phyloP scores from a whole-genome alignment of 64 coral and sea anemone genomes.

The Anthopleura sola region DNA sequence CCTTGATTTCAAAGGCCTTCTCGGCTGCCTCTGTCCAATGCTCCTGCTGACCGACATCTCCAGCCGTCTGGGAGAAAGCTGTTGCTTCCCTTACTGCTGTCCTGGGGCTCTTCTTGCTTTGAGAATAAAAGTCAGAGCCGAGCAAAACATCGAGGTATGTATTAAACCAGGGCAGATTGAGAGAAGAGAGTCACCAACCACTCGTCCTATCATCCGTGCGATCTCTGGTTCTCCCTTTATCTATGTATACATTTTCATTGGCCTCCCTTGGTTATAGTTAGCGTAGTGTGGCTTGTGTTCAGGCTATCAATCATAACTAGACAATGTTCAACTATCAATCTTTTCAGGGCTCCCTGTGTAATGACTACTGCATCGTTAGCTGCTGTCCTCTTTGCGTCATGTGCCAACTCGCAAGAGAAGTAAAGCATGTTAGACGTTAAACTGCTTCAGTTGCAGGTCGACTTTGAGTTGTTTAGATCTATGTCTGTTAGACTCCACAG shows the following conservation, averaged over 20 bases:
- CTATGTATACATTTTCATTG: neutral
- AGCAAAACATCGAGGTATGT: slow-evolving; percentile 58
- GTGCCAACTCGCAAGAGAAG: slow-evolving; percentile 82
- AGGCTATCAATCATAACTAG: too few relatives aligned
- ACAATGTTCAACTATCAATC: too few relatives aligned
- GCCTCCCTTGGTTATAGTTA: too few relatives aligned
- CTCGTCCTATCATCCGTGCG: too few relatives aligned
- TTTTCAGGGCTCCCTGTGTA: slow-evolving; percentile 63
- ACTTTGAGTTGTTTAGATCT: too few relatives aligned
- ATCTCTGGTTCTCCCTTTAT: too few relatives aligned
- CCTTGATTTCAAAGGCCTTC: slow-evolving; percentile 14
- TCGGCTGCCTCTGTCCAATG: slow-evolving; percentile 34
- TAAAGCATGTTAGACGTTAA: slow-evolving; percentile 10
- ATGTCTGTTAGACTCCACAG: too few relatives aligned
- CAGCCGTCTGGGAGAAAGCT: slow-evolving; percentile 48
- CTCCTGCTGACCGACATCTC: slow-evolving; percentile 39
- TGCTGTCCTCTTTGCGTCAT: slow-evolving; percentile 52
- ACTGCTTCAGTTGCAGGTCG: neutral
- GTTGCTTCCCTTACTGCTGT: slow-evolving; percentile 33
- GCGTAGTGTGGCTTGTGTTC: too few relatives aligned
- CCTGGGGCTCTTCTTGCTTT: slow-evolving; percentile 16
- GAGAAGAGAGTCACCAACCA: too few relatives aligned
- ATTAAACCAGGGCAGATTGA: too few relatives aligned
- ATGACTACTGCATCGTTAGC: slow-evolving; percentile 62
- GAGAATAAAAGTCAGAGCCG: slow-evolving; percentile 36